These are phyloP conservation scores for rabbit (Oryctolagus cuniculus) DNA, from an alignment of 2,113 vertebrate genomes.

Conservation along the genomic window mOryCun1.1 NC_091453.1:116563001-116563500, in stretches of 20 bases:
- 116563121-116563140: not conserved
- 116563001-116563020: not conserved
- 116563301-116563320: not conserved
- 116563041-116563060: not conserved
- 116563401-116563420: no score
- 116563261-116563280: slow-evolving; percentile 4
- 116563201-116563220: not conserved
- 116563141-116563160: not conserved
- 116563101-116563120: not conserved
- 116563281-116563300: not conserved
- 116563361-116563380: not conserved
- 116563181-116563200: not conserved
- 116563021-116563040: not conserved
- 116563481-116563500: no score
- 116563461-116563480: no score
- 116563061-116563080: not conserved
- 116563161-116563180: not conserved
- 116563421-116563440: no score
- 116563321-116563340: slow-evolving; percentile 5
- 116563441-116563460: no score
- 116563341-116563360: not conserved
- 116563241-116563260: slow-evolving; percentile 2
- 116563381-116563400: no score
- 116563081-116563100: not conserved
- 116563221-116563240: not conserved